Conservation (phyloP, 2,888 invertebrate genomes). For the Trissonchulus latispiculum region DNA sequence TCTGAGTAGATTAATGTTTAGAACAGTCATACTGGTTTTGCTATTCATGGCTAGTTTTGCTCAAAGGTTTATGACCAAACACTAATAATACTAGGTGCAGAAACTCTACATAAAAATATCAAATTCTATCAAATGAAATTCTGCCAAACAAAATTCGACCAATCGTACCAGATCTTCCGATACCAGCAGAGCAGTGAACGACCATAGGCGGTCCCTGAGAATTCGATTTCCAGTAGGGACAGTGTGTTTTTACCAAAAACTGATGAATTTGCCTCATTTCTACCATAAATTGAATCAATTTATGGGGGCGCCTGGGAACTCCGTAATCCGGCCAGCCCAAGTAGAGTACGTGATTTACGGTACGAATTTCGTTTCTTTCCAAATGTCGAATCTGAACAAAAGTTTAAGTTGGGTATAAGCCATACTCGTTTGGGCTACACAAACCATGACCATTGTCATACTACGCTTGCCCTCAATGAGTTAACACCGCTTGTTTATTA, state of each 20-base stretch:
- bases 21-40: no score
- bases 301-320: not conserved
- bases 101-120: no score
- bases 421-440: no score
- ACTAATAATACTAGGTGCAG: no score
- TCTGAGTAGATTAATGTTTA: no score
- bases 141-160: no score
- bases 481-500: no score
- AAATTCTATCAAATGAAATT: no score
- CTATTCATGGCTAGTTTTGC: no score
- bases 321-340: not conserved
- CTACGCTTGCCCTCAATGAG: no score
- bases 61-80: no score
- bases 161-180: not conserved
- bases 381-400: not conserved
- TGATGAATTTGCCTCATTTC: not conserved
- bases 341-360: not conserved
- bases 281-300: not conserved
- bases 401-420: not conserved
- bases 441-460: no score
- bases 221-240: not conserved
- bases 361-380: not conserved
- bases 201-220: not conserved
- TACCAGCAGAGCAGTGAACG: not conserved
- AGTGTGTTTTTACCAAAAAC: not conserved